phyloP scores from a whole-genome alignment of 2,888 invertebrate species.

The Rhagium mordax region DNA sequence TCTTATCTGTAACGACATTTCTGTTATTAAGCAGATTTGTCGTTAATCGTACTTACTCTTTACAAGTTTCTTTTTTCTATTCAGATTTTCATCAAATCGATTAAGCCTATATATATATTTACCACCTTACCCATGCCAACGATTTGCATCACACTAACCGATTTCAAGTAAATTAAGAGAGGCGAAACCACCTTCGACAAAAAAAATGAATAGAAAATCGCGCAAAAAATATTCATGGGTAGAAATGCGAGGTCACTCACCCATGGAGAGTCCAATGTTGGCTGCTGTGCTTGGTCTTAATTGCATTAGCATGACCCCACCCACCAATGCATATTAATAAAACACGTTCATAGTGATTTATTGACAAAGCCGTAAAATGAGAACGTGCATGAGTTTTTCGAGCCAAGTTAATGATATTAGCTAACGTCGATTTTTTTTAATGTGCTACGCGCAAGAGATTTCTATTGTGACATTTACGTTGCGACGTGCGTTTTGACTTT shows the following conservation, averaged over 20 bases:
- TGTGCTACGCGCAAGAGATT: neutral
- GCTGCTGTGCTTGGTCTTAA: slow-evolving; percentile 62
- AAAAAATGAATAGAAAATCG: slow-evolving; percentile 13
- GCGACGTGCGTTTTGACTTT: too few relatives aligned
- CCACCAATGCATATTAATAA: slow-evolving; percentile 70
- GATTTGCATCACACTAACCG: neutral
- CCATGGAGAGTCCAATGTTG: slow-evolving; percentile 52
- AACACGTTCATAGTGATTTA: slow-evolving; percentile 68
- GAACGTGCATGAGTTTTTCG: slow-evolving; percentile 58
- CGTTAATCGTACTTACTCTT: too few relatives aligned
- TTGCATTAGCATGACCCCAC: slow-evolving; percentile 70
- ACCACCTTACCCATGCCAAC: too few relatives aligned
- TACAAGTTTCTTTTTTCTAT: too few relatives aligned
- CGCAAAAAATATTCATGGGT: slow-evolving; percentile 9
- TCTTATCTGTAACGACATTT: too few relatives aligned
- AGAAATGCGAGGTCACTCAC: slow-evolving; percentile 62
- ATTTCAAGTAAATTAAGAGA: neutral
- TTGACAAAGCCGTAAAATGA: slow-evolving; percentile 65
- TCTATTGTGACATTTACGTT: neutral
- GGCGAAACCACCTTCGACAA: neutral
- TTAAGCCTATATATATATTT: too few relatives aligned
- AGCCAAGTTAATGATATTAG: slow-evolving; percentile 34
- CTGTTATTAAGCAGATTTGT: too few relatives aligned
- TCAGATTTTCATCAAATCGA: too few relatives aligned
- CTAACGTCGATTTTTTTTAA: slow-evolving; percentile 18